Base-by-base conservation (phyloP, 2,797 vertebrate species). In the Mus spretus region DNA sequence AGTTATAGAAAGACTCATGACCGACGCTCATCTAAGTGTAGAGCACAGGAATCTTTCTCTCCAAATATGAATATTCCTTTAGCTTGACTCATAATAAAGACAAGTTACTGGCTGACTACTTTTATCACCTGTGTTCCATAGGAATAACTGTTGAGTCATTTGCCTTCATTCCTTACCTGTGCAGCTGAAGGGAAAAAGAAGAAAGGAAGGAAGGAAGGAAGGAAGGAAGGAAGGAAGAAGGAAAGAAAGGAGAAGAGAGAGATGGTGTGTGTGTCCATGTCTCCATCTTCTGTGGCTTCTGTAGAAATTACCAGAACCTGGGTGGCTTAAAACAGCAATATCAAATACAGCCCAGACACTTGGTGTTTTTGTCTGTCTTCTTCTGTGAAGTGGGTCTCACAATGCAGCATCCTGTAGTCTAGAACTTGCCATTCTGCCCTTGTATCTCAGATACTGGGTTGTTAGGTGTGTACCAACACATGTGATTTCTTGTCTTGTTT, bases 321-420 rank as follows among this genome's bases (percentile, higher is more conserved):
- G 19, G 3, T 78, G 37, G 44, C 37, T 84, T 79, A 74, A 70
- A 79, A 50, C 78, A 93, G 10, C n/a, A 72, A 53, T 81, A 20
- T 96, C 93, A 92, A 94, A 80, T 93, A 86, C 15, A 79, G 11
- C 15, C 75, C 28, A 87, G 77, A 92, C 20, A 83, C 4, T 84
- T 53, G 20, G 1, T 93, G 65, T 83, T 94, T 40, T 91, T 88
- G 37, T 77, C 47, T 89, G 70, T 20, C 82, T 65, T 26, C 13
- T 65, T 53, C 13, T 13, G n/a, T 63, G 74, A 50, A 78, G 53
- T 2, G 5, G 40, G 7, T 37, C 57, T 78, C 31, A 26, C 17
- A 14, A 10, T 78, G 28, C 44, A 78, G 40, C 57, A n/a, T 53
- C 34, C 20, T 17, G 34, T 63, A n/a, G 20, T 12, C 40, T 26